Evolutionary conservation across 2,888 invertebrate genomes (phyloP).

Genomic region (Cerastis rubricosa): DNA sequence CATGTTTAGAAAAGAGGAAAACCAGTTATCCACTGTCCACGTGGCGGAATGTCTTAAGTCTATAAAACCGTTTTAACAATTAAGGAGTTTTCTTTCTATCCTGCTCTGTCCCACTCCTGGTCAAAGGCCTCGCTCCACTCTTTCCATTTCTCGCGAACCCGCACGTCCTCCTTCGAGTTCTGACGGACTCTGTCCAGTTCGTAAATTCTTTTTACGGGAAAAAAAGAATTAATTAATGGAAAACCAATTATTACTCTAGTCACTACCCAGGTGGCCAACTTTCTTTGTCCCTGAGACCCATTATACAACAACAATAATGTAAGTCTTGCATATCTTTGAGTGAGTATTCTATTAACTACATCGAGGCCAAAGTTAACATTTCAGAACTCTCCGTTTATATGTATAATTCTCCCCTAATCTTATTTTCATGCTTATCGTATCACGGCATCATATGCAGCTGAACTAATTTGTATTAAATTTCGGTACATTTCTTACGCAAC

Average conservation of each 20-base stretch:
- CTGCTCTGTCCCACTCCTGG: background rate
- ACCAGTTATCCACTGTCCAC: no score
- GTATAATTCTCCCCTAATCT: constrained; percentile 6
- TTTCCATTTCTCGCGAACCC: background rate
- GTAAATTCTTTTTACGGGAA: no score
- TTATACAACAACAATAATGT: no score
- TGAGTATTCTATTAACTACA: no score
- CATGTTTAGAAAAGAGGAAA: background rate
- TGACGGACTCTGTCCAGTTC: background rate
- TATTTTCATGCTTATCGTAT: constrained; percentile 23
- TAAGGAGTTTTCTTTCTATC: background rate
- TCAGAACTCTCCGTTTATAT: constrained; percentile 11
- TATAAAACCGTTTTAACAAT: no score
- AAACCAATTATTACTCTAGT: no score
- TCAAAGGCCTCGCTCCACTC: background rate
- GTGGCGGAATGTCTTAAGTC: no score
- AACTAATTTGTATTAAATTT: constrained; percentile 3
- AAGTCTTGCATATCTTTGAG: no score
- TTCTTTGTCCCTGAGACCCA: no score
- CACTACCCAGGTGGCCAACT: no score
- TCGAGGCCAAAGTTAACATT: constrained; percentile 10
- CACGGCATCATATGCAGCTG: constrained; percentile 33
- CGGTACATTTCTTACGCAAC: constrained; percentile 22
- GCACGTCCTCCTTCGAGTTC: background rate
- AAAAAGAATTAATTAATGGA: no score